Base-by-base conservation (phyloP, 2,113 vertebrate genomes). In the Chlamydotis undulata region DNA sequence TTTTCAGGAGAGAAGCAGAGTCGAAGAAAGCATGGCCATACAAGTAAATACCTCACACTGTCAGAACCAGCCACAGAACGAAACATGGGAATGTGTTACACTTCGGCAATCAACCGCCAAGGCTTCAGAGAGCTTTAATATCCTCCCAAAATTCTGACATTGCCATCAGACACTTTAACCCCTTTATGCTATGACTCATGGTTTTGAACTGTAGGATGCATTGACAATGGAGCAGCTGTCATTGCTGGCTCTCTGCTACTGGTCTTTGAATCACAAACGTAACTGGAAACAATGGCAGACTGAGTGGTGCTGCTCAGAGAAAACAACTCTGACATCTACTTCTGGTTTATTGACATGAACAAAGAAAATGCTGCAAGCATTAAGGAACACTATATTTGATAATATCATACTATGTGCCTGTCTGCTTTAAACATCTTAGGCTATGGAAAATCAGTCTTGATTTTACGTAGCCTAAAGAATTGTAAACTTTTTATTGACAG, bases 221-320 rank as follows among this genome's bases (percentile, higher is more conserved):
- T 29, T 77, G 33, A 83, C 90, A 93, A 50, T 60, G 69, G 87
- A 92, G 83, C 91, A 90, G 83, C 90, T 95, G 92, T 77, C 60
- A 41, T 63, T 39, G 87, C 69, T 90, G 88, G 35, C 63, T 80
- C 79, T 71, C 33, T n/a, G 16, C 90, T 96, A 4, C 68, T 5
- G 12, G 68, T 39, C 49, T 68, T 37, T 56, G 79, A 47, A 17
- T 83, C 45, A 28, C 39, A 50, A 63, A 18, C 0, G 0, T 45
- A 29, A 8, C 1, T 29, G 86, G 55, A 43, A 65, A 12, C 14
- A 76, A 41, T 10, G 33, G 57, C 53, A 63, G 74, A 7, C 45
- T 23, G 56, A 57, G 63, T 3, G 61, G 19, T 29, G 68, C 63
- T 88, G 59, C 59, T 33, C 19, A 68, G 55, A 52, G 52, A 43